These are phyloP conservation scores for Alcedo atthis DNA, from an alignment of 2,797 vertebrate species.

Conservation along the genomic window DNA sequence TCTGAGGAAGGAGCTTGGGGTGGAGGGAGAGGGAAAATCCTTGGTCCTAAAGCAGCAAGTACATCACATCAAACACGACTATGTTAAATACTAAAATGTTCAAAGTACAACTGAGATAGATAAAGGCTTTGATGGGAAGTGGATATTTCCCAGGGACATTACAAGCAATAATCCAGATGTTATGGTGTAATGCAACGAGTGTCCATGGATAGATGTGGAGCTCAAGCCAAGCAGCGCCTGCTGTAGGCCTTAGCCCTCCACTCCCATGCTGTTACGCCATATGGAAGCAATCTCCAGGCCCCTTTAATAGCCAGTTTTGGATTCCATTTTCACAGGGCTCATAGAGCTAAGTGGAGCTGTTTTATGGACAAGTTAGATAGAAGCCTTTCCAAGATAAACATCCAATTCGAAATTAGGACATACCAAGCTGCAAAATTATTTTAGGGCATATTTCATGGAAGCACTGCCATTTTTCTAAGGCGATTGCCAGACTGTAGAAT, in stretches of 20 bases:
- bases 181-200: conserved; percentile 94
- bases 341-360: conserved; percentile 97
- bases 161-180: conserved; percentile 99
- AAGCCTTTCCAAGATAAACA: conserved; percentile 99
- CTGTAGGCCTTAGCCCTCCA: conserved; percentile 86
- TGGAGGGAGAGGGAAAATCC: neutral
- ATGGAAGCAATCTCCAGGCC: conserved; percentile 97
- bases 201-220: conserved; percentile 90
- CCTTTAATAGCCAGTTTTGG: conserved; percentile 95
- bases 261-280: conserved; percentile 98
- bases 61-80: conserved; percentile 81
- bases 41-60: conserved; percentile 63
- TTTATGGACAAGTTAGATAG: conserved; percentile 98
- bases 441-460: conserved; percentile 95
- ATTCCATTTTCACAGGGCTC: conserved; percentile 94
- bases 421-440: conserved; percentile 84
- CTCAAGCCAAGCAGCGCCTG: conserved; percentile 90
- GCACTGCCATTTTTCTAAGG: conserved; percentile 89
- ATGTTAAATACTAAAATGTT: conserved; percentile 80
- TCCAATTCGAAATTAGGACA: conserved; percentile 88
- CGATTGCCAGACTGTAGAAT: conserved; percentile 90
- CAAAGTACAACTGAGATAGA: conserved; percentile 87
- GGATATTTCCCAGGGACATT: conserved; percentile 97
- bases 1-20: neutral
- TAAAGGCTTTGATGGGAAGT: conserved; percentile 94